phyloP scores from a whole-genome alignment of 2,113 vertebrate species.

The Cettia cetti region DNA sequence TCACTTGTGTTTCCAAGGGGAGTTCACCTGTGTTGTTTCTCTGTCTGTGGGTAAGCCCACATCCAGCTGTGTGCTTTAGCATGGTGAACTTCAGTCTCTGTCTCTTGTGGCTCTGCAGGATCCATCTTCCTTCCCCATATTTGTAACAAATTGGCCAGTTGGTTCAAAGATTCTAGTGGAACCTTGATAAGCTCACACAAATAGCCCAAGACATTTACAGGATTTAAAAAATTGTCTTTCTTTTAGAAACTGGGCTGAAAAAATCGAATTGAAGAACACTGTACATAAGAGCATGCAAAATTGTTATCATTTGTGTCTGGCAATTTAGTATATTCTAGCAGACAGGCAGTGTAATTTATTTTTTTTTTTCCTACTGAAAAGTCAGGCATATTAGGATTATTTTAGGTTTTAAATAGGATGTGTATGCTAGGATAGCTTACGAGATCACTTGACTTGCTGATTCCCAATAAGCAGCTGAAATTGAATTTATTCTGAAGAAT shows the following conservation, averaged over 20 bases:
- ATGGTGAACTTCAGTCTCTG: not conserved
- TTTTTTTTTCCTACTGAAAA: not conserved
- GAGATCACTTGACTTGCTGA: not conserved
- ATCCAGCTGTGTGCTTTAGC: not conserved
- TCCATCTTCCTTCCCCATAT: not conserved
- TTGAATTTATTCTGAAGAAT: not conserved
- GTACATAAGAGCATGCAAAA: not conserved
- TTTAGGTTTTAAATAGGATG: not conserved
- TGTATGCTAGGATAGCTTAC: not conserved
- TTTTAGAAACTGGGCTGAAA: not conserved
- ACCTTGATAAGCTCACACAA: not conserved
- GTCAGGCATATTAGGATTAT: not conserved
- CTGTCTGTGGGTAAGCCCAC: not conserved
- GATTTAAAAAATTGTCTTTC: not conserved
- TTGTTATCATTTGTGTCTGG: not conserved
- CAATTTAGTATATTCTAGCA: not conserved
- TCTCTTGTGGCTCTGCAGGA: not conserved
- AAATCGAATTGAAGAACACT: not conserved
- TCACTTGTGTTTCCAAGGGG: not conserved
- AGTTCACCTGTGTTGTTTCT: not conserved
- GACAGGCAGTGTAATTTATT: not conserved
- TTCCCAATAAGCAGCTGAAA: not conserved
- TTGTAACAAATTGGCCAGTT: not conserved
- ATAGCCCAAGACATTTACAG: not conserved
- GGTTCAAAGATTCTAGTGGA: not conserved